phyloP scores from a whole-genome alignment of 2,888 invertebrate species.

The Microplitis deprimator region DNA sequence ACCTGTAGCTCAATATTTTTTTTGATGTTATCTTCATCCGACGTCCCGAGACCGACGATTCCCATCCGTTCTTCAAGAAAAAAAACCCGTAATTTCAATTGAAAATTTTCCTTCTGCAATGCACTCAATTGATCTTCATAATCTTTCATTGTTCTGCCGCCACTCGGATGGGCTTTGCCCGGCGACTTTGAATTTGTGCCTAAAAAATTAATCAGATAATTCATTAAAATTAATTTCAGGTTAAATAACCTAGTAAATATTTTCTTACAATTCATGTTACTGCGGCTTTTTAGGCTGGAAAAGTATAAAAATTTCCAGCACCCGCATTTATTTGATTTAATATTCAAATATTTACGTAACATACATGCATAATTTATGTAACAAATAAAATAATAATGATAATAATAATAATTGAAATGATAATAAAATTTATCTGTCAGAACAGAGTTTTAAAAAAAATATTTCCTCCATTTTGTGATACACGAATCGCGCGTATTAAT shows the following conservation, averaged over 20 bases:
- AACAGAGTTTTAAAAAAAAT: not conserved
- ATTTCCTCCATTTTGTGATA: not conserved
- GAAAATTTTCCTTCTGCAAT: constrained; percentile 92
- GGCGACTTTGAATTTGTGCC: constrained; percentile 60
- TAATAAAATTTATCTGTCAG: not conserved
- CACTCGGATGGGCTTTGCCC: constrained; percentile 58
- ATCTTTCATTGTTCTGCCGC: constrained; percentile 87
- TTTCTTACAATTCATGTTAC: constrained; percentile 26
- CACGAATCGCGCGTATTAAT: not conserved
- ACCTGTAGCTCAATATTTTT: constrained; percentile 80
- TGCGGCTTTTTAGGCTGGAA: not conserved
- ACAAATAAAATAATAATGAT: not conserved
- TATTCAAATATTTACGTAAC: constrained; percentile 5
- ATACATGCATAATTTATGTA: constrained; percentile 9
- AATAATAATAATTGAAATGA: no score
- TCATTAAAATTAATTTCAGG: constrained; percentile 19
- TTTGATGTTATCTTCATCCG: constrained; percentile 79
- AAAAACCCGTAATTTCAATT: constrained; percentile 90
- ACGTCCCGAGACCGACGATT: constrained; percentile 73
- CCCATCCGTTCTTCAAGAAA: constrained; percentile 89
- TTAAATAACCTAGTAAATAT: constrained; percentile 18
- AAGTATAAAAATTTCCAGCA: not conserved
- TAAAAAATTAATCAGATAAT: constrained; percentile 48
- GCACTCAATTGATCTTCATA: constrained; percentile 88
- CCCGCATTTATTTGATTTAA: constrained; percentile 13